Evolutionary conservation across 2,113 vertebrate species (phyloP).

Genomic region (Odontophorus gujanensis): DNA sequence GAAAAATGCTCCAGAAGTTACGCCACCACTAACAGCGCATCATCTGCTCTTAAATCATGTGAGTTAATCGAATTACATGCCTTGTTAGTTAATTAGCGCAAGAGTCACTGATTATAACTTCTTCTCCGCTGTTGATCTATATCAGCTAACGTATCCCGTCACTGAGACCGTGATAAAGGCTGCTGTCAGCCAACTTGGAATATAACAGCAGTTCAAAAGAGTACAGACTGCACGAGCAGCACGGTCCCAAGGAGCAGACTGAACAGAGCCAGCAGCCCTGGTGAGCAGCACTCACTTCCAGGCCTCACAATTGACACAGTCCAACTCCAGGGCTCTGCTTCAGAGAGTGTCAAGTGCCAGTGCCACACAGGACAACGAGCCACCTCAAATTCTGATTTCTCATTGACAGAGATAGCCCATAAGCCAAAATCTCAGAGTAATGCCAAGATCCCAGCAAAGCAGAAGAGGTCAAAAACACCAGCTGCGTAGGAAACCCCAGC

Average conservation of each 20-base stretch:
- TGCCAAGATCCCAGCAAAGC: background rate
- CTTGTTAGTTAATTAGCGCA: conserved; percentile 76
- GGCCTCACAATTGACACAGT: background rate
- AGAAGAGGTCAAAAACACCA: background rate
- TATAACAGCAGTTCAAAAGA: background rate
- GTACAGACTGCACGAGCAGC: background rate
- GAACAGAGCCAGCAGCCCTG: background rate
- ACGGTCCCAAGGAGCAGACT: background rate
- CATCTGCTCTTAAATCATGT: conserved; percentile 69
- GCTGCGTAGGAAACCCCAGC: background rate
- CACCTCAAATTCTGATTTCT: background rate
- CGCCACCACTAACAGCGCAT: conserved; percentile 54
- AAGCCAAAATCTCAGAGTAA: background rate
- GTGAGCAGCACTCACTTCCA: background rate
- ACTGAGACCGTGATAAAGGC: background rate
- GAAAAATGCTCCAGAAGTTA: conserved; percentile 45
- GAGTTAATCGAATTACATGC: conserved; percentile 78
- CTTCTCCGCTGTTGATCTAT: conserved; percentile 45
- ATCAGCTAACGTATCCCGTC: background rate
- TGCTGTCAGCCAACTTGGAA: background rate
- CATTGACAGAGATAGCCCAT: background rate
- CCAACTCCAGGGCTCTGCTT: background rate
- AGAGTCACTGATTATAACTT: conserved; percentile 53
- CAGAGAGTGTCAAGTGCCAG: background rate
- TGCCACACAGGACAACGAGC: conserved; percentile 27